Percentiles rank a stretch among this genome's conserved stretches.
Evolutionary conservation across 2,888 invertebrate genomes (phyloP).

Genomic region (Pandemis corylana): DNA sequence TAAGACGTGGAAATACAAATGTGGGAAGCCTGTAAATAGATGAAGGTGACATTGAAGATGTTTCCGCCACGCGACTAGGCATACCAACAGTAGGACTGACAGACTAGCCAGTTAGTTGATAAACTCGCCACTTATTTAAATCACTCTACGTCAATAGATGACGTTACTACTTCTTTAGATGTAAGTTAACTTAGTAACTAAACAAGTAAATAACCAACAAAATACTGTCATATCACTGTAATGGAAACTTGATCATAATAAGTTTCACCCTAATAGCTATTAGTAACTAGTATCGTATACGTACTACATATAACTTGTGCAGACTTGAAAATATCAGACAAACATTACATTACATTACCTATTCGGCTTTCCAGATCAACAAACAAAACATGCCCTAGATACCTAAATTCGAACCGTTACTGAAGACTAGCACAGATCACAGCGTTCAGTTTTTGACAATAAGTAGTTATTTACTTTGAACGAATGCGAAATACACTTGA

Average conservation of each 20-base stretch:
- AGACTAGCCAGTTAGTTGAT: conserved; percentile 36
- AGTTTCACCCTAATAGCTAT: not conserved
- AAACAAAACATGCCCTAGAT: not conserved
- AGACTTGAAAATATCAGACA: no score
- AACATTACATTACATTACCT: no score
- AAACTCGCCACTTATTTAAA: conserved; percentile 29
- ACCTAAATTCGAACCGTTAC: not conserved
- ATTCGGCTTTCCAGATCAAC: not conserved
- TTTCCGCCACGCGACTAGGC: conserved; percentile 65
- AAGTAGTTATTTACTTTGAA: not conserved
- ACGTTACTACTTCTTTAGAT: conserved; percentile 11
- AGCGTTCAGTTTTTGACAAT: not conserved
- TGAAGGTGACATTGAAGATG: conserved; percentile 71
- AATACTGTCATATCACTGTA: no score
- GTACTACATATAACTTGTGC: no score
- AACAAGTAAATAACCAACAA: not conserved
- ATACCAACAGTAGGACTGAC: conserved; percentile 56
- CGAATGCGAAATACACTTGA: not conserved
- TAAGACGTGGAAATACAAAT: conserved; percentile 41
- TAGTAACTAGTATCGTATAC: no score
- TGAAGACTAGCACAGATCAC: not conserved
- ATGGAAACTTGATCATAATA: not conserved
- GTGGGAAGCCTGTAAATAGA: conserved; percentile 64
- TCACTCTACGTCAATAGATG: conserved; percentile 5
- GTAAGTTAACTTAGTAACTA: not conserved